Evolutionary conservation across 2,113 vertebrate species (phyloP).

Genomic region (Sceloporus undulatus): DNA sequence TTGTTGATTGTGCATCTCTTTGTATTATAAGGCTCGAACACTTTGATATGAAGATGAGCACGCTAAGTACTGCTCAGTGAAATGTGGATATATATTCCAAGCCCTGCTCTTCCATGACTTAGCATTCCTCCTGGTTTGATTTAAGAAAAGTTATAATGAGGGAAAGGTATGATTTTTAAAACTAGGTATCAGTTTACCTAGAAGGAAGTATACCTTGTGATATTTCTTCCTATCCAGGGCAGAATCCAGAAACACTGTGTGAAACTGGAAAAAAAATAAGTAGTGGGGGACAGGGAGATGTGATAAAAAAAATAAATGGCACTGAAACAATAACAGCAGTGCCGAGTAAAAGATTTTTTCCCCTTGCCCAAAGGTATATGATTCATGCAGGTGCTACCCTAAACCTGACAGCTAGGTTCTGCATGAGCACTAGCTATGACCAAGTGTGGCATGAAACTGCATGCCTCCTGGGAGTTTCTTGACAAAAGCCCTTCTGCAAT

Average conservation of each 20-base stretch:
- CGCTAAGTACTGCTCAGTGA: background rate
- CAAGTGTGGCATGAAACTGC: background rate
- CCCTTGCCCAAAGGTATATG: constrained; percentile 8
- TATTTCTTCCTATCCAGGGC: background rate
- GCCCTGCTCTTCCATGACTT: background rate
- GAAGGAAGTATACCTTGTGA: background rate
- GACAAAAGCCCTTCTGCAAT: constrained; percentile 27
- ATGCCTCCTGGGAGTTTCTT: background rate
- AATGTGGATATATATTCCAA: background rate
- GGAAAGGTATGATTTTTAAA: background rate
- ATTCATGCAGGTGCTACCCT: constrained; percentile 4
- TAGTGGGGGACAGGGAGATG: background rate
- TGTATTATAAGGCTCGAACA: background rate
- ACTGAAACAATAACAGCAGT: constrained; percentile 7
- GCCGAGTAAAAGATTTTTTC: background rate
- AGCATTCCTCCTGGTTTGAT: background rate
- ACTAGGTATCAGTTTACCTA: background rate
- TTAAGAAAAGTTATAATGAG: background rate
- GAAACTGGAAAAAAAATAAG: accelerated
- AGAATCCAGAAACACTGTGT: background rate
- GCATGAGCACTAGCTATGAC: constrained; percentile 1
- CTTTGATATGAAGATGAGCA: too few relatives aligned
- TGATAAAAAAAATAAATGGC: background rate
- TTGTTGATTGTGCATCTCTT: background rate
- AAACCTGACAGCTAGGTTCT: background rate